Evolutionary conservation across 2,797 vertebrate genomes (phyloP).

Genomic region (Acanthis flammea): DNA sequence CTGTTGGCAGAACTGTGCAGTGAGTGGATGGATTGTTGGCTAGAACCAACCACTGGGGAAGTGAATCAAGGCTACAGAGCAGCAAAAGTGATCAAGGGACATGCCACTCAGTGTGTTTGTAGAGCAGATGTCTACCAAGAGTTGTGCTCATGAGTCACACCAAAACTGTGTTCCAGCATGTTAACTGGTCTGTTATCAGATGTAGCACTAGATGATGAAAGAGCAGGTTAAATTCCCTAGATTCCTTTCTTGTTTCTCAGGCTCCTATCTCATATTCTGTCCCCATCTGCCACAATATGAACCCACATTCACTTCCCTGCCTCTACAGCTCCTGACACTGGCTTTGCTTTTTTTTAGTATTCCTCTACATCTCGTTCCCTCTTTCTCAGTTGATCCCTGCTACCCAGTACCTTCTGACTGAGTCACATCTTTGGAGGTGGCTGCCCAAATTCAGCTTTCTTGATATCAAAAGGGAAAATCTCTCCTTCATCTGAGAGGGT

Average conservation of each 20-base stretch:
- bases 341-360: not conserved
- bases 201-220: not conserved
- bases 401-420: not conserved
- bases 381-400: not conserved
- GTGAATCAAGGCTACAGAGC: not conserved
- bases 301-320: not conserved
- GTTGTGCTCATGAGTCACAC: not conserved
- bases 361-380: not conserved
- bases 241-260: not conserved
- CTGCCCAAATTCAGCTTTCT: not conserved
- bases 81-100: not conserved
- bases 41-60: not conserved
- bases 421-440: not conserved
- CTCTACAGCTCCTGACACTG: not conserved
- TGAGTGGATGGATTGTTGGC: not conserved
- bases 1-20: not conserved
- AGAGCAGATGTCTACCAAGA: not conserved
- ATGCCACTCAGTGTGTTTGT: not conserved
- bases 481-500: not conserved
- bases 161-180: not conserved
- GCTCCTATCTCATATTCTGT: not conserved
- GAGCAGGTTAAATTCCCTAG: not conserved
- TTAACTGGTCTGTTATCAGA: not conserved
- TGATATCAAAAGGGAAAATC: not conserved
- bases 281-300: not conserved